Percentiles rank a stretch among this genome's conserved stretches.
Evolutionary conservation across 2,888 invertebrate species (phyloP).

Genomic region (Molanna angustata): DNA sequence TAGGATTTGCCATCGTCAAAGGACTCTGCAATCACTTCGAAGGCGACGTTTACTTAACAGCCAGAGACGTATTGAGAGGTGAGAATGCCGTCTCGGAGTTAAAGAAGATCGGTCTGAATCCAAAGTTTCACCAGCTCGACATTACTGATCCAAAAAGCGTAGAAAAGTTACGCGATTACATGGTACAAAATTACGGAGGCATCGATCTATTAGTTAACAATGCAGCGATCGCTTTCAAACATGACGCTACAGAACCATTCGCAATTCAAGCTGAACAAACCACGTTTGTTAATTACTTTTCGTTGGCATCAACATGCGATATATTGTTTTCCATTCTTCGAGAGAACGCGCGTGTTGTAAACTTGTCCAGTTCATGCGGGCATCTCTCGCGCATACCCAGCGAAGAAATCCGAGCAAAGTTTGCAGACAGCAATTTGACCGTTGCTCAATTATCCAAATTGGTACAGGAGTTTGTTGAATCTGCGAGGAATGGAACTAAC

Average conservation of each 20-base stretch:
- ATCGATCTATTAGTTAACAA: slow-evolving; percentile 75
- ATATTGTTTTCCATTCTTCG: slow-evolving; percentile 70
- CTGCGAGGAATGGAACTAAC: slow-evolving; percentile 48
- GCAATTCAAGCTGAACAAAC: slow-evolving; percentile 69
- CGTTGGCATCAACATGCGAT: slow-evolving; percentile 61
- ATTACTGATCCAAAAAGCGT: slow-evolving; percentile 60
- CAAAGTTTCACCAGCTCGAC: slow-evolving; percentile 67
- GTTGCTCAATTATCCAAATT: slow-evolving; percentile 59
- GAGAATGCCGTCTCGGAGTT: slow-evolving; percentile 57
- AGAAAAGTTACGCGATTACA: slow-evolving; percentile 52
- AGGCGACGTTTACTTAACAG: slow-evolving; percentile 69
- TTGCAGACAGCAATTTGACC: slow-evolving; percentile 56
- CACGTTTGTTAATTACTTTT: slow-evolving; percentile 66
- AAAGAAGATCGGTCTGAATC: slow-evolving; percentile 53
- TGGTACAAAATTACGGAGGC: slow-evolving; percentile 61
- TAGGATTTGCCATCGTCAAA: slow-evolving; percentile 68
- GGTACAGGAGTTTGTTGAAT: slow-evolving; percentile 67
- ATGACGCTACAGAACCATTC: slow-evolving; percentile 58
- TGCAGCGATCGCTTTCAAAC: slow-evolving; percentile 69
- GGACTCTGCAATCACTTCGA: slow-evolving; percentile 63
- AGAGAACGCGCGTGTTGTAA: slow-evolving; percentile 69
- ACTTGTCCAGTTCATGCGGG: slow-evolving; percentile 72
- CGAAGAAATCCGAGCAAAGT: slow-evolving; percentile 52
- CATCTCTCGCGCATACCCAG: slow-evolving; percentile 61
- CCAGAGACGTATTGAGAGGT: slow-evolving; percentile 58